phyloP scores from a whole-genome alignment of 2,888 invertebrate species.

The Aphrophora alni region DNA sequence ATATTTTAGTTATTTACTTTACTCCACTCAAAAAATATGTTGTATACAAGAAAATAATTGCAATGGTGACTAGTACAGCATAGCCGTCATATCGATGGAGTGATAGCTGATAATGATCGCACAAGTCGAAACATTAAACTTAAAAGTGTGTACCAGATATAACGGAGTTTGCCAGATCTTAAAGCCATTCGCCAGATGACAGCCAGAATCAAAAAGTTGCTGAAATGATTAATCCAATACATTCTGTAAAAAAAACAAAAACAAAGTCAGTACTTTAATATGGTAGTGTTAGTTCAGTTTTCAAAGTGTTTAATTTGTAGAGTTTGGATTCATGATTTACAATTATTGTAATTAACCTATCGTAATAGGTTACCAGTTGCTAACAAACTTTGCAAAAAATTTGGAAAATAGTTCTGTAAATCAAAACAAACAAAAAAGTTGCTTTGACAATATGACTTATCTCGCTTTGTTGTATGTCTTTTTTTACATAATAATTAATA shows the following conservation, averaged over 20 bases:
- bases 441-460: no score
- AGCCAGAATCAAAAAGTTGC: slow-evolving; percentile 53
- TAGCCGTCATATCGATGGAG: background rate
- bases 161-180: slow-evolving; percentile 10
- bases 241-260: slow-evolving; percentile 52
- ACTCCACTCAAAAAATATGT: background rate
- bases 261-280: no score
- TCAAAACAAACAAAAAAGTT: no score
- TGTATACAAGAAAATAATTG: background rate
- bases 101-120: background rate
- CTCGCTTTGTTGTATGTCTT: no score
- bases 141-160: slow-evolving; percentile 17
- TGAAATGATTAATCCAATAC: slow-evolving; percentile 55
- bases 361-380: no score
- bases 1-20: background rate
- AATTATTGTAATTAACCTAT: no score
- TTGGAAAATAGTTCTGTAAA: no score
- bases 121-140: background rate
- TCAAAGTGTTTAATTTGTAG: no score
- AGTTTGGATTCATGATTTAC: no score
- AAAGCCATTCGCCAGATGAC: slow-evolving; percentile 51
- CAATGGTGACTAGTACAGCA: background rate
- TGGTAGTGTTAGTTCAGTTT: no score
- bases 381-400: no score
- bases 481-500: no score